Conservation (phyloP, 2,797 vertebrate genomes). For the Parauchenoglanis ngamensis region DNA sequence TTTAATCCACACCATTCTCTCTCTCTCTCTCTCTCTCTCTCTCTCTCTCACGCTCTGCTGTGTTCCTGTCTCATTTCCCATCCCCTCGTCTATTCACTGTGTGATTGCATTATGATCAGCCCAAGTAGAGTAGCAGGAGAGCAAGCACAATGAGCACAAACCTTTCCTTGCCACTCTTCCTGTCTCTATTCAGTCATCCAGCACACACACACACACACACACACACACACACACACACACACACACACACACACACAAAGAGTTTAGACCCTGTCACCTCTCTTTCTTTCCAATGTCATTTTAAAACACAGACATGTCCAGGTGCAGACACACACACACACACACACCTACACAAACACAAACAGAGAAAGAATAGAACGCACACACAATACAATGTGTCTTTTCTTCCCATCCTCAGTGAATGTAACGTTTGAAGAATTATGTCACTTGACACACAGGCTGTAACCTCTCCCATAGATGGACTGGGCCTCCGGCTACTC, state of each 20-base stretch:
- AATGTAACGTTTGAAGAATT: conserved; percentile 72
- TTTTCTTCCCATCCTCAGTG: conserved; percentile 64
- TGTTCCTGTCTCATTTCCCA: background rate
- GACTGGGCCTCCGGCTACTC: conserved; percentile 64
- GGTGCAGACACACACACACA: conserved; percentile 43
- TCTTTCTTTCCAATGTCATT: conserved; percentile 50
- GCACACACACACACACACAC: conserved; percentile 30
- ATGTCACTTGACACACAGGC: conserved; percentile 71
- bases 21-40: conserved; percentile 40
- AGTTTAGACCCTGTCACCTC: background rate
- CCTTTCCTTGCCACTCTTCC: conserved; percentile 44
- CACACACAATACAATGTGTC: conserved; percentile 48
- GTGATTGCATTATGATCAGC: conserved; percentile 50
- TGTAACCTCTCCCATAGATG: conserved; percentile 59
- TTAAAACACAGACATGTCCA: conserved; percentile 60
- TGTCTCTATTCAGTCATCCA: conserved; percentile 37
- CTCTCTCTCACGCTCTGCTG: conserved; percentile 34
- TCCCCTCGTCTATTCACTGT: conserved; percentile 50
- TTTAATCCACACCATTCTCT: conserved; percentile 37
- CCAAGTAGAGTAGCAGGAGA: conserved; percentile 45
- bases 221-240: conserved; percentile 31
- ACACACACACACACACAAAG: conserved; percentile 8
- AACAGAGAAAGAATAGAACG: conserved; percentile 49
- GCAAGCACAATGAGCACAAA: conserved; percentile 54
- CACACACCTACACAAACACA: conserved; percentile 49